These are phyloP conservation scores for Microplitis demolitor DNA, from an alignment of 1,140 invertebrate species.

Conservation along the genomic window DNA sequence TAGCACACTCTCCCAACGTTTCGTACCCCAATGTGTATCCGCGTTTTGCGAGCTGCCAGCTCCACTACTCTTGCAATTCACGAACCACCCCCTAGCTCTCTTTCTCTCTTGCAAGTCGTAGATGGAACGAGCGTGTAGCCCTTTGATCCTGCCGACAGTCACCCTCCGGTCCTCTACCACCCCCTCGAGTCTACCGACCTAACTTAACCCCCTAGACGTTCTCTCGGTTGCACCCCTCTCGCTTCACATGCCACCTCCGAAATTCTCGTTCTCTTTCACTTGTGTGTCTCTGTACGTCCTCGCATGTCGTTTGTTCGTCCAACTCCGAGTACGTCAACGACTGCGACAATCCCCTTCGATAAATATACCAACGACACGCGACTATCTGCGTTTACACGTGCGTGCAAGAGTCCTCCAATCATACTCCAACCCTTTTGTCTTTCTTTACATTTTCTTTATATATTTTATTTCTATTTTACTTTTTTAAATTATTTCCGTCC, in stretches of 20 bases:
- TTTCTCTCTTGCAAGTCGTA: conserved; percentile 34
- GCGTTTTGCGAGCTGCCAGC: conserved; percentile 38
- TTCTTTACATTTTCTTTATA: background rate
- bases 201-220: conserved; percentile 23
- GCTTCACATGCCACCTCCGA: background rate
- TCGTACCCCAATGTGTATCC: conserved; percentile 1
- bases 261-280: conserved; percentile 9
- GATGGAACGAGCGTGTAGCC: conserved; percentile 50
- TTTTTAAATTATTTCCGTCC: background rate
- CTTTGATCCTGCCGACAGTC: conserved; percentile 61
- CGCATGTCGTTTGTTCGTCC: background rate
- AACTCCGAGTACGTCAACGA: too few species aligned
- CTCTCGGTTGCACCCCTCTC: conserved; percentile 23
- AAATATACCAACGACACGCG: conserved; percentile 40
- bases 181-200: conserved; percentile 29
- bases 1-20: conserved; percentile 31
- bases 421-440: conserved; percentile 5
- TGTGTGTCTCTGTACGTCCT: too few species aligned
- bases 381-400: conserved; percentile 28
- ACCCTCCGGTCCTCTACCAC: conserved; percentile 45
- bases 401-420: conserved; percentile 11
- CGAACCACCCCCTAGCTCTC: conserved; percentile 18
- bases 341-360: conserved; percentile 25
- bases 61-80: conserved; percentile 35
- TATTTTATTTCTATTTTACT: background rate